Base-by-base conservation (phyloP, 2,888 invertebrate genomes). In the Amaurobius ferox region DNA sequence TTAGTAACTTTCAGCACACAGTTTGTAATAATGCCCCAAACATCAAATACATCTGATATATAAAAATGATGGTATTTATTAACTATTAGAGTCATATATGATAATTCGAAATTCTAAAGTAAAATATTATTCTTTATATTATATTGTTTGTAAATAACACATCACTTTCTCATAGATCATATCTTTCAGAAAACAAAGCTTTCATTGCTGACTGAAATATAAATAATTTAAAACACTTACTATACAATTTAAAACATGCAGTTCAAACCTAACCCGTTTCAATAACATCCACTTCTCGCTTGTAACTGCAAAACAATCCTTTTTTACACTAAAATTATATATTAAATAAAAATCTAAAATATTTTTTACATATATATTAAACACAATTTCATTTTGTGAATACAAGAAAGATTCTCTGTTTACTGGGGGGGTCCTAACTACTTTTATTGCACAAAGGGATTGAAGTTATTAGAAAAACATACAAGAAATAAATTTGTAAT, bases 321-420 rank as follows among this genome's bases (percentile, higher is more conserved):
- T 70, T n/a, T 76, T 39, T 40, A 39, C 68, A 64, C 55, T 67
- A 73, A 72, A 35, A 73, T 72, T 35, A 13, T 80, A 55, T 16
- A 55, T 55, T 55, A 55, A 55, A 55, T 39, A 80, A 80, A 80
- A 80, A 79, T 79, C 79, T 79, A 80, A 80, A 73, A 79, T 79
- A 70, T 70, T 72, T 79, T 71, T 61, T 62, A 72, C 66, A 48
- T 7, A 61, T 79, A 71, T 64, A 6, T 19, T n/a, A n/a, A n/a
- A n/a, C n/a, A n/a, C n/a, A 16, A 55, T 35, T 35, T 35, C 9
- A 35, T 35, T 7, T 23, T 55, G 55, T 11, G 1, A 55, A 23
- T 1, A 6, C 19, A 55, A 55, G 11, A 23, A 44, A 23, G 16
- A 55, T 44, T 16, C 9, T 16, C 16, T 13, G 44, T 44, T 44